These are phyloP conservation scores for Frankliniella fusca DNA, from an alignment of 2,888 invertebrate genomes.

Conservation along the genomic window DNA sequence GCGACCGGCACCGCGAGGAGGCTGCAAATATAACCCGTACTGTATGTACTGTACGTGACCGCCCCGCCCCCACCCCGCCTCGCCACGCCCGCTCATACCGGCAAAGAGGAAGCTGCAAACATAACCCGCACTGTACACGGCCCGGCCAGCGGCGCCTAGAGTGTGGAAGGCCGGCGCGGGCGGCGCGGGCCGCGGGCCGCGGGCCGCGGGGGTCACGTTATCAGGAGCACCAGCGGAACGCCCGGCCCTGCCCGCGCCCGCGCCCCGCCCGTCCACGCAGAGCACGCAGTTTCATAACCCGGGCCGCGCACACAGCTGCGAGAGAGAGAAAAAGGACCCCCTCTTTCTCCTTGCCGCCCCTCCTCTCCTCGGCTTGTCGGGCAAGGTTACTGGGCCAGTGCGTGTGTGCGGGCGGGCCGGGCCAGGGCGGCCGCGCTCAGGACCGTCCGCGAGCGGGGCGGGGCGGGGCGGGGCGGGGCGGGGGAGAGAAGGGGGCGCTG, in stretches of 20 bases:
- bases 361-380: neutral
- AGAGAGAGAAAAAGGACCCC: neutral
- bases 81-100: too few relatives aligned
- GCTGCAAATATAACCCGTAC: too few relatives aligned
- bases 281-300: neutral
- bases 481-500: neutral
- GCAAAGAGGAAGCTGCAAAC: too few relatives aligned
- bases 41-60: too few relatives aligned
- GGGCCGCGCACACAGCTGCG: neutral
- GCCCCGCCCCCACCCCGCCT: too few relatives aligned
- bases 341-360: neutral
- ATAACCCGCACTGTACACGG: neutral
- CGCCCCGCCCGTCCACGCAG: neutral
- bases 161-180: neutral
- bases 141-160: neutral
- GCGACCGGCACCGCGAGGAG: too few relatives aligned
- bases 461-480: neutral
- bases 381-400: conserved; percentile 1
- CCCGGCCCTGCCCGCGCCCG: too few relatives aligned
- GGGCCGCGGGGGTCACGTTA: neutral
- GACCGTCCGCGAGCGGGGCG: neutral
- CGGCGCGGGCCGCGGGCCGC: neutral
- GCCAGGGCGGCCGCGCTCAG: neutral
- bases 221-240: neutral
- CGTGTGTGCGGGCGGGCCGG: neutral